Conservation (phyloP, 2,113 vertebrate species). For the Pionites leucogaster region DNA sequence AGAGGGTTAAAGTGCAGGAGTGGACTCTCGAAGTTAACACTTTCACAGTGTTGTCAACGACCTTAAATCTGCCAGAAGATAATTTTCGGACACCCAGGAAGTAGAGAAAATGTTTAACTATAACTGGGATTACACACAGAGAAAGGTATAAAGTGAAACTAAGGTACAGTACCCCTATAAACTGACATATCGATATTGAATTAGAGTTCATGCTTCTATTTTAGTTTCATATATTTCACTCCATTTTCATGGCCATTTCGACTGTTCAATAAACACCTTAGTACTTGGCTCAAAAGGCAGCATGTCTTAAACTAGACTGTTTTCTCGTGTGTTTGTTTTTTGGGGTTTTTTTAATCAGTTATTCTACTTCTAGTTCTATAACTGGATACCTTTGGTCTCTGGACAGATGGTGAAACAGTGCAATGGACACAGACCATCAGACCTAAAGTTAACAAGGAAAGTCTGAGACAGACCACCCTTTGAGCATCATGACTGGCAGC, state of each 20-base stretch:
- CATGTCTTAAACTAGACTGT: not conserved
- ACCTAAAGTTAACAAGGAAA: not conserved
- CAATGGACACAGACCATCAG: not conserved
- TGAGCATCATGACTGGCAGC: not conserved
- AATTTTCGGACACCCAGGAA: not conserved
- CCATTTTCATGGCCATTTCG: not conserved
- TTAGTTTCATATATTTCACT: not conserved
- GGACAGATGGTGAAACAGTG: not conserved
- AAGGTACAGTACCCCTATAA: not conserved
- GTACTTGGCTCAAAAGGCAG: not conserved
- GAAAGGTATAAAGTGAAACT: not conserved
- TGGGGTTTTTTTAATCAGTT: not conserved
- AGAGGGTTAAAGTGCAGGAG: not conserved
- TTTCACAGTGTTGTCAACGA: not conserved
- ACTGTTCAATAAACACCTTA: not conserved
- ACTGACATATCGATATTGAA: not conserved
- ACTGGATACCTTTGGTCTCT: conserved; percentile 39
- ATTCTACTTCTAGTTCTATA: not conserved
- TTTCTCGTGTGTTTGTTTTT: not conserved
- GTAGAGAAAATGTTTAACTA: not conserved
- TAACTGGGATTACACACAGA: not conserved
- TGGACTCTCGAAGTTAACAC: not conserved
- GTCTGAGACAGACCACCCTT: not conserved
- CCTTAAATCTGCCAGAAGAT: not conserved
- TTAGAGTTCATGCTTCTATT: not conserved